These are phyloP conservation scores for Alosa alosa DNA, from an alignment of 2,113 vertebrate genomes.

Conservation along the genomic window DNA sequence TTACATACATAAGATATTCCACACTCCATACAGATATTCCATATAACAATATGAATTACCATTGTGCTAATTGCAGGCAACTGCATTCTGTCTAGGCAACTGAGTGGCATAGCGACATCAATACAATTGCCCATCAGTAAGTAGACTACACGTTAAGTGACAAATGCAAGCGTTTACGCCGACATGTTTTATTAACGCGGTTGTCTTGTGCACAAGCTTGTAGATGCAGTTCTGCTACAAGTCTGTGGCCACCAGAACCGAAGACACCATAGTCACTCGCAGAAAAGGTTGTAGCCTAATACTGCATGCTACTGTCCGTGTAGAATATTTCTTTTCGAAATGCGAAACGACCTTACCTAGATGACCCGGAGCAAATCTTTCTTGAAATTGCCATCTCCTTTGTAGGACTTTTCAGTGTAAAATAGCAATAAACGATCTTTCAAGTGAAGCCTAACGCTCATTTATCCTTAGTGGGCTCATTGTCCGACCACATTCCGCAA, in stretches of 20 bases:
- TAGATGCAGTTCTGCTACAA: neutral
- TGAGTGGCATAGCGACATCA: neutral
- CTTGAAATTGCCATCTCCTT: slow-evolving; percentile 34
- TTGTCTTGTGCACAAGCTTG: neutral
- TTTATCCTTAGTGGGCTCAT: neutral
- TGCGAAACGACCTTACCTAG: slow-evolving; percentile 37
- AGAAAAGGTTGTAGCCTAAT: neutral
- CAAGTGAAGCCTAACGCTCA: slow-evolving; percentile 5
- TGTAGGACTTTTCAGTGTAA: neutral
- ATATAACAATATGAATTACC: neutral
- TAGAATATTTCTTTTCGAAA: neutral
- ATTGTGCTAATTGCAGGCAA: neutral
- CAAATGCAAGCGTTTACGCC: neutral
- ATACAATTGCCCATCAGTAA: neutral
- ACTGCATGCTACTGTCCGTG: neutral
- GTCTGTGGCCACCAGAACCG: neutral
- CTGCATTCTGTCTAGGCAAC: neutral
- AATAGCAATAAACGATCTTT: neutral
- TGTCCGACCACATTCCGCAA: slow-evolving; percentile 13
- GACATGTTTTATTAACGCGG: neutral
- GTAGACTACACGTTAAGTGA: neutral
- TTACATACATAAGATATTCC: neutral
- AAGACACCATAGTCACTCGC: neutral
- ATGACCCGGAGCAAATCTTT: slow-evolving; percentile 32
- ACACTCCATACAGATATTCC: no score